phyloP scores from a whole-genome alignment of 2,113 vertebrate genomes.

The Bubo bubo region DNA sequence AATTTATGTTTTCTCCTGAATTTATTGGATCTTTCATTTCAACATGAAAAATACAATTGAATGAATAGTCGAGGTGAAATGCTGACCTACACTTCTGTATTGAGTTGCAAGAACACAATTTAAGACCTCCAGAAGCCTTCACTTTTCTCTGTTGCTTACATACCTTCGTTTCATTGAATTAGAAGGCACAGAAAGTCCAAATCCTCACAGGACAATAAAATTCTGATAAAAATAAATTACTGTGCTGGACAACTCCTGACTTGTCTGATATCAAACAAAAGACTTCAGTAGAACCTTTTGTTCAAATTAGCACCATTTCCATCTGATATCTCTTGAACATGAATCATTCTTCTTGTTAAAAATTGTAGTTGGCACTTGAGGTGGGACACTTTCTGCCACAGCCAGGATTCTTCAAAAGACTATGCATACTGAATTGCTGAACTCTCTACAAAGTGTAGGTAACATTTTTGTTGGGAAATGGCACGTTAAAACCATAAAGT shows the following conservation, averaged over 20 bases:
- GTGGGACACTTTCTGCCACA: constrained; percentile 36
- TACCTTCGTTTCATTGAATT: constrained; percentile 12
- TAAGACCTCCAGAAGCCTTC: background rate
- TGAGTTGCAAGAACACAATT: constrained; percentile 28
- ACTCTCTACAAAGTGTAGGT: constrained; percentile 77
- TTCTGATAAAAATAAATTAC: constrained; percentile 71
- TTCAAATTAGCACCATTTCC: constrained; percentile 86
- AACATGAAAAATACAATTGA: constrained; percentile 65
- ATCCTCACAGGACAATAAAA: constrained; percentile 47
- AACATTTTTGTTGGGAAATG: constrained; percentile 72
- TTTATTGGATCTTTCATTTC: constrained; percentile 65
- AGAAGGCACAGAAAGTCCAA: constrained; percentile 32
- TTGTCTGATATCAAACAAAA: constrained; percentile 50
- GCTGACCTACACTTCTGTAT: constrained; percentile 61
- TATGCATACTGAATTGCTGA: constrained; percentile 20
- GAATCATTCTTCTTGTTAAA: background rate
- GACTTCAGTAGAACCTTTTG: constrained; percentile 47
- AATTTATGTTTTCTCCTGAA: constrained; percentile 60
- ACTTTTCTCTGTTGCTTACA: background rate
- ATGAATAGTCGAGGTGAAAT: constrained; percentile 47
- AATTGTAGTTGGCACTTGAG: constrained; percentile 60
- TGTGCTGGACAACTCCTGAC: constrained; percentile 42
- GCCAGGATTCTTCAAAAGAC: constrained; percentile 50
- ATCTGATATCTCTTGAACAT: constrained; percentile 48
- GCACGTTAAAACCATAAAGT: constrained; percentile 57